A percentile compares a stretch with the other conserved stretches of the same genome.
These are phyloP conservation scores for Syritta pipiens DNA, from an alignment of 2,888 invertebrate genomes.

Conservation along the genomic window DNA sequence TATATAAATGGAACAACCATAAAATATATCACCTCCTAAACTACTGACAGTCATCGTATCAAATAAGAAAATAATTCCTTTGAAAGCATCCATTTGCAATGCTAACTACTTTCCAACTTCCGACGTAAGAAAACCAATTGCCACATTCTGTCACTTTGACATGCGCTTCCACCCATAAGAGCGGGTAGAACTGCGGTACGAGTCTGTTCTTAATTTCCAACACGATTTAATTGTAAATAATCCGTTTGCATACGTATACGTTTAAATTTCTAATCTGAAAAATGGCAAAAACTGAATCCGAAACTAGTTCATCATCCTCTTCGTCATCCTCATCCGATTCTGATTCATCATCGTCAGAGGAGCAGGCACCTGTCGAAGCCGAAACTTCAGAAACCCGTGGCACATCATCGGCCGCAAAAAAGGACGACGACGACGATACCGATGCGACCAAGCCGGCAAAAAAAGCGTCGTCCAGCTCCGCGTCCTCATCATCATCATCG, in stretches of 20 bases:
- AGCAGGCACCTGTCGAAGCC: background rate
- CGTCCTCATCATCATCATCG: constrained; percentile 24
- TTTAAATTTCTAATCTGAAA: background rate
- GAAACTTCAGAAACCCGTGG: constrained; percentile 1
- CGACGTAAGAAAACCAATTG: background rate
- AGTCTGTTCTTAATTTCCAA: constrained; percentile 3
- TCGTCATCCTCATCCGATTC: constrained; percentile 8
- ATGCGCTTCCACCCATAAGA: constrained; percentile 16
- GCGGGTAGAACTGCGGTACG: constrained; percentile 21
- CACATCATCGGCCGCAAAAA: constrained; percentile 35
- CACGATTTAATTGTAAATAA: constrained; percentile 33
- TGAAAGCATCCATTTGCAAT: background rate
- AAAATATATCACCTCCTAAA: too few relatives aligned
- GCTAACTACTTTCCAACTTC: background rate
- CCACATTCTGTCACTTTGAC: constrained; percentile 25
- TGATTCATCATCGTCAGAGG: constrained; percentile 15
- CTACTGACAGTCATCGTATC: too few relatives aligned
- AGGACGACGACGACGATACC: background rate
- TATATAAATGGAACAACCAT: too few relatives aligned
- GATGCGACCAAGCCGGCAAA: too few relatives aligned
- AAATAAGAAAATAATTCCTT: background rate
- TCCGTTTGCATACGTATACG: constrained; percentile 10
- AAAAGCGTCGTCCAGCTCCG: constrained; percentile 33
- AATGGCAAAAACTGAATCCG: constrained; percentile 35
- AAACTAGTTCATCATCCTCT: constrained; percentile 37